A percentile compares a stretch with the other conserved stretches of the same genome.
phyloP scores from a whole-genome alignment of 2,113 vertebrate species.

The Daubentonia madagascariensis region DNA sequence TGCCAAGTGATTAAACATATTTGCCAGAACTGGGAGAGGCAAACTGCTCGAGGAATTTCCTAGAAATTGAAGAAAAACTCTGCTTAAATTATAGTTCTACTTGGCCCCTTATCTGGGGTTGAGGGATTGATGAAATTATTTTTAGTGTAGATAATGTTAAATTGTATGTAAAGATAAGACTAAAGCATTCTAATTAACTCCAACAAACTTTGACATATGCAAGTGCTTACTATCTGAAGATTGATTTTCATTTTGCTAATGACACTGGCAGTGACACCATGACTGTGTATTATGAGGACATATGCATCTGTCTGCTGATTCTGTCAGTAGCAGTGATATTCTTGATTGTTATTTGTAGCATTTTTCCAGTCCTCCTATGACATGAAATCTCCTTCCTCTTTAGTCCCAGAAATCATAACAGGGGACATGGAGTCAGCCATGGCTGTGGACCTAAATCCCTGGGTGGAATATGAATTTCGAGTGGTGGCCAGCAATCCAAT shows the following conservation, averaged over 20 bases:
- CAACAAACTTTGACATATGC: neutral
- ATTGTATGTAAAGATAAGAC: neutral
- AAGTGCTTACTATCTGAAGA: neutral
- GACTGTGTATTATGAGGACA: neutral
- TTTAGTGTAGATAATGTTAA: neutral
- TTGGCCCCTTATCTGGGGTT: neutral
- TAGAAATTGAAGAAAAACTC: neutral
- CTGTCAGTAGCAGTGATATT: neutral
- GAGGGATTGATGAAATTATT: neutral
- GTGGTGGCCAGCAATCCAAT: constrained; percentile 96
- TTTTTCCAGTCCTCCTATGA: neutral
- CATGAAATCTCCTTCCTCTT: constrained; percentile 41
- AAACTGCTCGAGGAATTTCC: neutral
- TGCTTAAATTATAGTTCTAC: neutral
- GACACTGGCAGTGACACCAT: neutral
- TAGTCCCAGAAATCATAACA: constrained; percentile 94
- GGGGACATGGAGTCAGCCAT: constrained; percentile 97
- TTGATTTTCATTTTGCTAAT: neutral
- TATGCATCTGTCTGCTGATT: neutral
- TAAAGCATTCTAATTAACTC: neutral
- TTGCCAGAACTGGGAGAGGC: neutral
- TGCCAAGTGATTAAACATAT: neutral
- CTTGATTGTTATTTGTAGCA: neutral
- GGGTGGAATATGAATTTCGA: constrained; percentile 98
- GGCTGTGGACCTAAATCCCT: constrained; percentile 95